These are phyloP conservation scores for Ifrita kowaldi DNA, from an alignment of 2,113 vertebrate genomes.

Conservation along the genomic window DNA sequence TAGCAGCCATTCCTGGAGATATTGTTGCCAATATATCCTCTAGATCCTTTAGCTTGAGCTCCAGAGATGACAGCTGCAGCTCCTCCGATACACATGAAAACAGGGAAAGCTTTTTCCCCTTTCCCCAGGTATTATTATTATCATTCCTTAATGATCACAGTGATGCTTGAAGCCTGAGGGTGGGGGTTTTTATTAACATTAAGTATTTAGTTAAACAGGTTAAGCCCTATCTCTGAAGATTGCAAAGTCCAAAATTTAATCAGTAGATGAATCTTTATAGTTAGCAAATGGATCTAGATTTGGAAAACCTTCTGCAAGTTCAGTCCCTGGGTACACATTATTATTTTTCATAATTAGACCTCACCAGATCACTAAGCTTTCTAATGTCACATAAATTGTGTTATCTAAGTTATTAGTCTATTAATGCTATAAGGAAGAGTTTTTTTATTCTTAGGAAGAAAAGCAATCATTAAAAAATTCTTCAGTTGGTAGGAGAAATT, in stretches of 20 bases:
- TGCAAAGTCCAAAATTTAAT: slow-evolving; percentile 20
- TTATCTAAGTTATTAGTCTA: background rate
- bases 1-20: background rate
- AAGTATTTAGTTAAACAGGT: background rate
- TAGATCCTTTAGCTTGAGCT: background rate
- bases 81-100: background rate
- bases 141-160: background rate
- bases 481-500: background rate
- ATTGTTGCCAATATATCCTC: background rate
- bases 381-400: background rate
- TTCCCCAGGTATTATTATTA: background rate
- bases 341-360: slow-evolving; percentile 47
- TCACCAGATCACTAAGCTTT: slow-evolving; percentile 27
- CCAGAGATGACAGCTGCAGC: background rate
- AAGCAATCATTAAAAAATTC: background rate
- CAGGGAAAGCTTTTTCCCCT: background rate
- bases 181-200: background rate
- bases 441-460: background rate
- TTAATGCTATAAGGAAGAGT: background rate
- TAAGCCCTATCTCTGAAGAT: background rate
- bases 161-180: background rate
- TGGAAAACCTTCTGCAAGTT: slow-evolving; percentile 19
- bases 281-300: slow-evolving; percentile 13
- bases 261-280: background rate
- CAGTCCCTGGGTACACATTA: slow-evolving; percentile 17